These are phyloP conservation scores for Protodeltote pygarga DNA, from an alignment of 2,888 invertebrate species.

Conservation along the genomic window DNA sequence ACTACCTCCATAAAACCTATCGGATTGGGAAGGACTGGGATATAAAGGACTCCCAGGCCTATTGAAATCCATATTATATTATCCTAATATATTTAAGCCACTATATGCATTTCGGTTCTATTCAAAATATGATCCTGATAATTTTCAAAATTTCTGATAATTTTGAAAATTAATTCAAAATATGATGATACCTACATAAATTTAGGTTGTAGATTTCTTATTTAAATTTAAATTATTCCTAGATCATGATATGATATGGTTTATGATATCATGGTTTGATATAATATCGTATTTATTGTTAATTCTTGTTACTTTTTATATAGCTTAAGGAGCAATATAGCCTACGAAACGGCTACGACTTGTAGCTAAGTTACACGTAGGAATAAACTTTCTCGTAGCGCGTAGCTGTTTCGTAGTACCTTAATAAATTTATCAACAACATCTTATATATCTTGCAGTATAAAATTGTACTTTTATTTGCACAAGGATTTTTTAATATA, in stretches of 20 bases:
- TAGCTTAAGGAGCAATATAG: background rate
- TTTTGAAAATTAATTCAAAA: too few relatives aligned
- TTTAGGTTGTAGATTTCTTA: too few relatives aligned
- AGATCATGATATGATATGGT: too few relatives aligned
- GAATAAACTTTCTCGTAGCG: constrained; percentile 35
- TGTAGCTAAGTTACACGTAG: constrained; percentile 40
- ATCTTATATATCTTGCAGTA: background rate
- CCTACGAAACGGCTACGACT: constrained; percentile 22
- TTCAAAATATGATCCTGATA: too few relatives aligned
- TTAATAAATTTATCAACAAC: constrained; percentile 11
- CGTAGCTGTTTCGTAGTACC: constrained; percentile 31
- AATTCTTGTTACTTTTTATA: constrained; percentile 8
- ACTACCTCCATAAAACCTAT: background rate
- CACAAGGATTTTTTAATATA: background rate
- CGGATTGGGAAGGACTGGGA: constrained; percentile 7
- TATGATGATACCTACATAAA: too few relatives aligned
- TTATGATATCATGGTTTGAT: too few relatives aligned
- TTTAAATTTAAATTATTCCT: too few relatives aligned
- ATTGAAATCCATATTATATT: background rate
- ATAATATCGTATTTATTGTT: too few relatives aligned
- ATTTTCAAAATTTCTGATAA: too few relatives aligned
- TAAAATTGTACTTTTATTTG: background rate
- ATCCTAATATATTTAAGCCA: background rate
- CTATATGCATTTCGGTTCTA: too few relatives aligned
- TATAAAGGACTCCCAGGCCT: background rate